These are phyloP conservation scores for Microcebus lehilahytsara DNA, from an alignment of 2,113 vertebrate species.

Conservation along the genomic window DNA sequence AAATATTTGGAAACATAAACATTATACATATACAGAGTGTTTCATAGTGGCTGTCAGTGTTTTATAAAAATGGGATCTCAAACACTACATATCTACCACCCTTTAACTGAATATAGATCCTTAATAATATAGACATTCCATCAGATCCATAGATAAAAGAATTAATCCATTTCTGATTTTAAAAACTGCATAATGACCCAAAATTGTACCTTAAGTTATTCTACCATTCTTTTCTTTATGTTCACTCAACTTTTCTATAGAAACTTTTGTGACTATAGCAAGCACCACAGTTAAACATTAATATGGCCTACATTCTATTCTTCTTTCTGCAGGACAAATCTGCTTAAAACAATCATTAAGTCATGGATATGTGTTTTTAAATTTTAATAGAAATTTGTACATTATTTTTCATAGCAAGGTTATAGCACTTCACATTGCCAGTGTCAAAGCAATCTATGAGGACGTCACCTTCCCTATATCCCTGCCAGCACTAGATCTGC, in stretches of 20 bases:
- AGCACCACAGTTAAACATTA: neutral
- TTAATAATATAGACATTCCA: neutral
- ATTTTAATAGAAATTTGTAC: neutral
- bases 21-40: neutral
- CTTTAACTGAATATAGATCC: neutral
- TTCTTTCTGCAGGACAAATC: neutral
- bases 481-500: neutral
- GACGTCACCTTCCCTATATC: neutral
- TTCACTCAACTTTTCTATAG: neutral
- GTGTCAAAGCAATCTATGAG: neutral
- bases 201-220: neutral
- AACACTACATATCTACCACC: neutral
- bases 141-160: neutral
- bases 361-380: neutral
- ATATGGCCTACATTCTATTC: neutral
- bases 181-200: neutral
- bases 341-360: neutral
- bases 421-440: neutral
- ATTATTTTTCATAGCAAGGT: slow-evolving; percentile 18
- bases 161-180: neutral
- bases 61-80: neutral
- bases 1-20: neutral
- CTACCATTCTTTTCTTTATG: neutral
- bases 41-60: neutral
- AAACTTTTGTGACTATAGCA: neutral